A percentile compares a stretch with the other conserved stretches of the same genome.
phyloP scores from a whole-genome alignment of 2,113 vertebrate species.

The Stigmatopora nigra region DNA sequence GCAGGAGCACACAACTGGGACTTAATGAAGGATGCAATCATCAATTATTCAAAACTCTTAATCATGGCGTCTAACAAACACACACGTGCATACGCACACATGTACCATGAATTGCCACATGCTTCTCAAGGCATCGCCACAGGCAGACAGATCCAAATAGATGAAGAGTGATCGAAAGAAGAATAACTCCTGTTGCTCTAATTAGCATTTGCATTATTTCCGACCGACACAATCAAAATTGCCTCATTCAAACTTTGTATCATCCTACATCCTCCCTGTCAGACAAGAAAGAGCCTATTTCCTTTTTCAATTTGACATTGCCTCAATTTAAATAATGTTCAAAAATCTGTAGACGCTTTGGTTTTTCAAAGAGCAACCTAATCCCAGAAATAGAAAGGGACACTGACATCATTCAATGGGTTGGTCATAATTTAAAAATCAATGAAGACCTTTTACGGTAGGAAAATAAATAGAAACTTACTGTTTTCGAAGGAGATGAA shows the following conservation, averaged over 20 bases:
- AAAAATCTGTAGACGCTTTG: not conserved
- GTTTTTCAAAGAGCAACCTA: not conserved
- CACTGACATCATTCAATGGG: not conserved
- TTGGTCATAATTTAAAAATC: not conserved
- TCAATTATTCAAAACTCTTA: conserved; percentile 71
- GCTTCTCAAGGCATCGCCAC: conserved; percentile 18
- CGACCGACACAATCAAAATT: not conserved
- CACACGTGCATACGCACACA: conserved; percentile 26
- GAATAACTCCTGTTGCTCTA: conserved; percentile 11
- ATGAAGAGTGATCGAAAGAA: conserved; percentile 23
- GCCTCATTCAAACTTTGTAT: not conserved
- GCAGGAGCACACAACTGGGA: conserved; percentile 44
- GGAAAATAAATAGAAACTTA: not conserved
- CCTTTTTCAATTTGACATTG: not conserved
- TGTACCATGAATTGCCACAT: conserved; percentile 12
- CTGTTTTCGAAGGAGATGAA: not conserved
- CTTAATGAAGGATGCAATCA: conserved; percentile 66
- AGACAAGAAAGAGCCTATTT: not conserved
- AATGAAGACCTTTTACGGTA: not conserved
- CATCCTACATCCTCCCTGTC: not conserved
- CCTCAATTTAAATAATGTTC: not conserved
- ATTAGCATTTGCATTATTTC: not conserved
- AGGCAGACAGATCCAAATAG: conserved; percentile 13
- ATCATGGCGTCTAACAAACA: conserved; percentile 50
- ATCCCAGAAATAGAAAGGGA: not conserved